Percentiles rank a stretch among this genome's conserved stretches.
These are phyloP conservation scores for Augochlora pura DNA, from an alignment of 1,140 invertebrate genomes.

Conservation along the genomic window DNA sequence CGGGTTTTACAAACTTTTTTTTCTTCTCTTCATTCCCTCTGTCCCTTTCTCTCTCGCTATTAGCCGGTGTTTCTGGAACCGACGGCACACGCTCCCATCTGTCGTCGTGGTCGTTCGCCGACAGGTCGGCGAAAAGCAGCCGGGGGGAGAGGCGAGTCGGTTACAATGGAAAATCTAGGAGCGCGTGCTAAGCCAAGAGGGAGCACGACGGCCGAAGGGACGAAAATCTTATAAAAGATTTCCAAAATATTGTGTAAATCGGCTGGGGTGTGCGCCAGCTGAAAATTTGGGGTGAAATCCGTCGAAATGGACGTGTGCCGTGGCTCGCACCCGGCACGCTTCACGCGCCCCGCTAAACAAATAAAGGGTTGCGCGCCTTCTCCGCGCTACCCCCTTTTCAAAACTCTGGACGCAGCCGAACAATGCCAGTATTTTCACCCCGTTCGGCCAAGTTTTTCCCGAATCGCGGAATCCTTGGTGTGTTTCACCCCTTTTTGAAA, in stretches of 20 bases:
- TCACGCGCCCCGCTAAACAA: slow-evolving; percentile 70
- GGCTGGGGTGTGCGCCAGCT: slow-evolving; percentile 66
- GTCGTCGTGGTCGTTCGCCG: slow-evolving; percentile 66
- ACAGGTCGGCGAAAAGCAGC: slow-evolving; percentile 30
- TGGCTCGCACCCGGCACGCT: slow-evolving; percentile 56
- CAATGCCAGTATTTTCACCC: slow-evolving; percentile 64
- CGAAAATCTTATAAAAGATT: slow-evolving; percentile 77
- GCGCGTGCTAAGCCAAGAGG: slow-evolving; percentile 62
- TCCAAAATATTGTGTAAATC: slow-evolving; percentile 82
- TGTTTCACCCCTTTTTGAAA: slow-evolving; percentile 21
- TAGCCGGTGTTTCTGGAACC: slow-evolving; percentile 22
- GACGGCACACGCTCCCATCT: slow-evolving; percentile 72
- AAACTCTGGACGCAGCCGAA: slow-evolving; percentile 10
- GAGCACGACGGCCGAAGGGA: slow-evolving; percentile 32
- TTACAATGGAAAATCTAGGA: slow-evolving; percentile 66
- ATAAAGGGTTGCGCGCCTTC: slow-evolving; percentile 77
- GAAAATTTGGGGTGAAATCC: slow-evolving; percentile 78
- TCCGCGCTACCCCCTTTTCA: slow-evolving; percentile 10
- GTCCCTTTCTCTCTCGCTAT: slow-evolving; percentile 14
- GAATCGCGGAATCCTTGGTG: slow-evolving; percentile 55
- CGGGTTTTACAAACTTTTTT: slow-evolving; percentile 74
- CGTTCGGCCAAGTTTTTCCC: slow-evolving; percentile 59
- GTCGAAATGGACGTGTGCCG: slow-evolving; percentile 61
- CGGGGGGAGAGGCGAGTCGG: slow-evolving; percentile 31
- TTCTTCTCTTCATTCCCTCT: slow-evolving; percentile 30